phyloP scores from a whole-genome alignment of 2,888 invertebrate species.

The Himalopsyche anomala region DNA sequence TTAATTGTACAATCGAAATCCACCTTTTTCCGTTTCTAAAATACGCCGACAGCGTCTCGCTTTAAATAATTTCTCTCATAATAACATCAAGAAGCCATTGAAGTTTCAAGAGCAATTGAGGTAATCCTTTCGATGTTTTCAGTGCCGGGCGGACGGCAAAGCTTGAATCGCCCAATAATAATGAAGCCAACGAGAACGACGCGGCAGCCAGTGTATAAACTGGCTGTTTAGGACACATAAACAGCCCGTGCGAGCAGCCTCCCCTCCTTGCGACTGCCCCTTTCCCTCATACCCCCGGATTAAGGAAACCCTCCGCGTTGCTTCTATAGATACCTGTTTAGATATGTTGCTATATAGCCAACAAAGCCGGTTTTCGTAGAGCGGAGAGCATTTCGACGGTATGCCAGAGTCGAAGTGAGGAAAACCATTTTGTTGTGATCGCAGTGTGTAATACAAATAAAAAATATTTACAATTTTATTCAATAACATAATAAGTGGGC shows the following conservation, averaged over 20 bases:
- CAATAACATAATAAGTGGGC: too few relatives aligned
- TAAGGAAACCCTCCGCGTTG: not conserved
- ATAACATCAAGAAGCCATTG: slow-evolving; percentile 42
- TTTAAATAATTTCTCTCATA: slow-evolving; percentile 37
- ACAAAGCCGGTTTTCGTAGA: slow-evolving; percentile 35
- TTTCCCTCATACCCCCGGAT: slow-evolving; percentile 1
- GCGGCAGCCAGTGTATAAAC: slow-evolving; percentile 78
- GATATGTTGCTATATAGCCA: not conserved
- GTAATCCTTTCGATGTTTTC: slow-evolving; percentile 55
- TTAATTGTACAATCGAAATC: not conserved
- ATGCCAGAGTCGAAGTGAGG: not conserved
- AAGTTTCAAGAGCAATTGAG: slow-evolving; percentile 58
- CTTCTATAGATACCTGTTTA: slow-evolving; percentile 19
- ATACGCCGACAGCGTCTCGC: not conserved
- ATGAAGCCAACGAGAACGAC: slow-evolving; percentile 76
- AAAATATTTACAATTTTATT: too few relatives aligned
- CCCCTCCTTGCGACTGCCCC: slow-evolving; percentile 19
- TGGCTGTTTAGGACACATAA: slow-evolving; percentile 78
- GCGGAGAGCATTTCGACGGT: not conserved
- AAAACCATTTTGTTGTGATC: too few relatives aligned
- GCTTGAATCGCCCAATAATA: slow-evolving; percentile 77
- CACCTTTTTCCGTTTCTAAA: not conserved
- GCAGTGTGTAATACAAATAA: too few relatives aligned
- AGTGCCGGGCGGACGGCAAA: slow-evolving; percentile 55
- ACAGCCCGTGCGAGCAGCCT: slow-evolving; percentile 72